Percentiles rank a stretch among this genome's conserved stretches.
These are phyloP conservation scores for Theristicus caerulescens DNA, from an alignment of 2,113 vertebrate genomes.

Conservation along the genomic window DNA sequence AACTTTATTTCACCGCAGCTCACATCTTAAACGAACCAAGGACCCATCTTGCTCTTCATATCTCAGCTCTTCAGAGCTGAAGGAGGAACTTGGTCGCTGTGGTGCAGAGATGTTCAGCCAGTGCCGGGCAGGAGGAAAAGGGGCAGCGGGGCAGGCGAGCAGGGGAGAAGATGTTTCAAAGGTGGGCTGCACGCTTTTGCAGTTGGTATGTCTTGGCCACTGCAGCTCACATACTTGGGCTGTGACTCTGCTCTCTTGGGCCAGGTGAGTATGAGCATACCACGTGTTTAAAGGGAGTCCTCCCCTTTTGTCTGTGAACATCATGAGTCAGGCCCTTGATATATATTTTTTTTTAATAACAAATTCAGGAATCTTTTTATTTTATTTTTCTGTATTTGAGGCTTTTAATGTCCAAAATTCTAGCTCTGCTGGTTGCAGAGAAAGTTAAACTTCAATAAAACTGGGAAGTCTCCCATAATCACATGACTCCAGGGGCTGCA, in stretches of 20 bases:
- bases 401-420: background rate
- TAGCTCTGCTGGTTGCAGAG: background rate
- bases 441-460: background rate
- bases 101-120: background rate
- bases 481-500: background rate
- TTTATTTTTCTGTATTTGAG: background rate
- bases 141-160: background rate
- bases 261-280: background rate
- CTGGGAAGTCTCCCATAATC: background rate
- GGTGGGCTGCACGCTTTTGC: background rate
- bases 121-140: background rate
- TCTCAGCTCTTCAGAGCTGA: background rate
- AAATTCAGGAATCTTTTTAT: background rate
- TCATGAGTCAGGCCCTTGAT: background rate
- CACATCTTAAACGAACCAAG: background rate
- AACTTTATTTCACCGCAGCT: rapidly evolving
- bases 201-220: background rate
- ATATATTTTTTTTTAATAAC: background rate
- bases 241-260: background rate
- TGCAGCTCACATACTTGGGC: background rate
- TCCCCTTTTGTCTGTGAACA: background rate
- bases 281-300: background rate
- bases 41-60: background rate
- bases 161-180: background rate
- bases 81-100: background rate